Evolutionary conservation across 1,140 invertebrate species (phyloP).

Genomic region (Holotrichia oblita): DNA sequence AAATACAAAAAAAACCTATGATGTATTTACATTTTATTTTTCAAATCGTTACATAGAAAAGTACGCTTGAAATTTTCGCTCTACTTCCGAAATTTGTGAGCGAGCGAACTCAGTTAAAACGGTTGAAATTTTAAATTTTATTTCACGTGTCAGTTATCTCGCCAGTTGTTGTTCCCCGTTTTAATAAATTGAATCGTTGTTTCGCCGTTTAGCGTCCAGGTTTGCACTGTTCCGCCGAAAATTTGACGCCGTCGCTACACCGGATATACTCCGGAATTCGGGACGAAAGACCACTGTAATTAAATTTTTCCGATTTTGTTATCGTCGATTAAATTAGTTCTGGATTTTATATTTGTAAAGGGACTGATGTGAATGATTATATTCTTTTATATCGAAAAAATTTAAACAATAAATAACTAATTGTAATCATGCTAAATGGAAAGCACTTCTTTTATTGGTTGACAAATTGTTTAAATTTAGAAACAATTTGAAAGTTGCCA

Average conservation of each 20-base stretch:
- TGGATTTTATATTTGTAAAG: too few species aligned
- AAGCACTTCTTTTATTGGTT: too few species aligned
- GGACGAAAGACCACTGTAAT: background rate
- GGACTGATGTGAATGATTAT: too few species aligned
- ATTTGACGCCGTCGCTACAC: background rate
- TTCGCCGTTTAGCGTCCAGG: background rate
- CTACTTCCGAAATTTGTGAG: background rate
- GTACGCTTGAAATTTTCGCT: background rate
- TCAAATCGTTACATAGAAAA: too few species aligned
- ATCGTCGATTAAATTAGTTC: background rate
- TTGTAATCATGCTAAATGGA: too few species aligned
- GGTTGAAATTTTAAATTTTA: constrained; percentile 9
- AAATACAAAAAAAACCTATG: too few species aligned
- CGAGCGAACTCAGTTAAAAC: background rate
- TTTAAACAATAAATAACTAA: too few species aligned
- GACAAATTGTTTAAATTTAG: too few species aligned
- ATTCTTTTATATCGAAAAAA: too few species aligned
- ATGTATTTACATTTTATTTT: too few species aligned
- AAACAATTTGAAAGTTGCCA: too few species aligned
- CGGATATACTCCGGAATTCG: background rate
- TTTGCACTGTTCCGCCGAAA: background rate
- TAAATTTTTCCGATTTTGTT: constrained; percentile 14
- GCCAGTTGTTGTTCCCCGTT: constrained; percentile 2
- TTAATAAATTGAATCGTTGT: constrained; percentile 8
- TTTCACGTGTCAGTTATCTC: background rate